A percentile compares a stretch with the other conserved stretches of the same genome.
These are phyloP conservation scores for Mesocricetus auratus DNA, from an alignment of 2,113 vertebrate genomes.

Conservation along the genomic window DNA sequence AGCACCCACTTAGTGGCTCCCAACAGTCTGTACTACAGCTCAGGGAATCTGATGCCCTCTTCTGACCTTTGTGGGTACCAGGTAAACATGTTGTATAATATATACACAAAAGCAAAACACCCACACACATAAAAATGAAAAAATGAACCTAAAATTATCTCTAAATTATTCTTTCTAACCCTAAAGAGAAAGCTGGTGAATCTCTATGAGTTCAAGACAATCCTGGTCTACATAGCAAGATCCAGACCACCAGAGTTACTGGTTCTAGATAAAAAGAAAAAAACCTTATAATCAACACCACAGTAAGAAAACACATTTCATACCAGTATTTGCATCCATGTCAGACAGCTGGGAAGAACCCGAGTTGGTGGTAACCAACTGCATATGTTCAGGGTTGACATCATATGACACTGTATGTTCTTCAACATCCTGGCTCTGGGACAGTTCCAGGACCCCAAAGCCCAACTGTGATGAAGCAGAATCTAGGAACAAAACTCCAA, in stretches of 20 bases:
- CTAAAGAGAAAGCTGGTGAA: not conserved
- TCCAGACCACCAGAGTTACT: not conserved
- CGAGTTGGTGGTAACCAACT: constrained; percentile 59
- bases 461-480: constrained; percentile 89
- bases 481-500: constrained; percentile 80
- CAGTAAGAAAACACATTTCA: constrained; percentile 59
- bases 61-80: not conserved
- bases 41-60: not conserved
- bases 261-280: constrained; percentile 12
- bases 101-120: not conserved
- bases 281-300: constrained; percentile 1
- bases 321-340: constrained; percentile 75
- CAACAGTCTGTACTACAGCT: not conserved
- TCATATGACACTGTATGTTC: constrained; percentile 70
- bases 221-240: not conserved
- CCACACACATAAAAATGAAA: not conserved
- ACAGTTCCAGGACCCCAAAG: constrained; percentile 93
- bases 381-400: constrained; percentile 48
- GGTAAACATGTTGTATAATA: not conserved
- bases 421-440: constrained; percentile 93
- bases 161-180: not conserved
- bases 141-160: not conserved
- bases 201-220: not conserved
- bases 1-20: not conserved
- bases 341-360: not conserved